Conservation (phyloP, 2,888 invertebrate species). For the Venusia cambrica region DNA sequence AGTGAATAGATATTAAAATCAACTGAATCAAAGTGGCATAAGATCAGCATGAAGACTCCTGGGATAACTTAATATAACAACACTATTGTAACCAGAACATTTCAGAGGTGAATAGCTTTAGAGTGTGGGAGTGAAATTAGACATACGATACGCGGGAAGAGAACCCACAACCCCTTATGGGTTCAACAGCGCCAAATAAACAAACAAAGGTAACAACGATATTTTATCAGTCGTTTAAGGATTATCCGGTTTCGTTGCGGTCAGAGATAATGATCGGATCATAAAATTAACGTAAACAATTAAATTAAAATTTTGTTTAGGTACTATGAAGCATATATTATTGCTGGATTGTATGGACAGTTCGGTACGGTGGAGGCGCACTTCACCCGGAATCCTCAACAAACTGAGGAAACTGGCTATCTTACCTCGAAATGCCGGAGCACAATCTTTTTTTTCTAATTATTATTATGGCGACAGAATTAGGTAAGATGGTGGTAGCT, state of each 20-base stretch:
- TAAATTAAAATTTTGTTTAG: slow-evolving; percentile 7
- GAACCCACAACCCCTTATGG: slow-evolving; percentile 48
- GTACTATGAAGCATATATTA: no score
- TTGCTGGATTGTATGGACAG: no score
- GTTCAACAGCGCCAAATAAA: slow-evolving; percentile 51
- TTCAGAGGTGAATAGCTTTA: slow-evolving; percentile 11
- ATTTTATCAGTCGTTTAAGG: slow-evolving; percentile 30
- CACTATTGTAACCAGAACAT: no score
- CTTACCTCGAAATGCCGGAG: no score
- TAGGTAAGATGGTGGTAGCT: no score
- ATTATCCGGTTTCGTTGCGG: slow-evolving; percentile 39
- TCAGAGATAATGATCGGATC: slow-evolving; percentile 16
- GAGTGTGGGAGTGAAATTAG: slow-evolving; percentile 51
- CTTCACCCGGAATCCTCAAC: no score
- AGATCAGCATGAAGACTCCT: no score
- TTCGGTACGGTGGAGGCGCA: no score
- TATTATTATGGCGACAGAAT: slow-evolving; percentile 1
- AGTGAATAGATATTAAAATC: slow-evolving; percentile 33
- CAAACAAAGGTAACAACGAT: slow-evolving; percentile 44
- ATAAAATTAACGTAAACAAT: slow-evolving; percentile 17
- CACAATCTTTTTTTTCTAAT: background rate
- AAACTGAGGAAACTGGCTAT: no score
- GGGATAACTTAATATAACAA: no score
- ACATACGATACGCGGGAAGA: slow-evolving; percentile 57
- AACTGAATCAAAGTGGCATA: no score